Evolutionary conservation across 2,888 invertebrate genomes (phyloP).

Genomic region (Xylocampa areola): DNA sequence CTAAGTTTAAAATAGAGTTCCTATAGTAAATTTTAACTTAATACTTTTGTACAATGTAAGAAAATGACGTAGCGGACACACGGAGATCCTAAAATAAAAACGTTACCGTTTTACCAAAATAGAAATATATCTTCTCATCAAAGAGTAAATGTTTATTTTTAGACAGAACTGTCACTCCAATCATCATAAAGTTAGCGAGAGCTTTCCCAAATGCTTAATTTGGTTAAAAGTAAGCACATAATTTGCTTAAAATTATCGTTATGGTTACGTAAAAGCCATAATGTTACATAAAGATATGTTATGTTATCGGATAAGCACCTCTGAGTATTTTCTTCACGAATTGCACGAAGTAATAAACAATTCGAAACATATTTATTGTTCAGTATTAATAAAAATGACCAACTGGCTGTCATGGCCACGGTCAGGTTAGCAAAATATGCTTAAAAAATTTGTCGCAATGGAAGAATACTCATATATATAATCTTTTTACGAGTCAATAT

Average conservation of each 20-base stretch:
- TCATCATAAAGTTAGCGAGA: conserved; percentile 22
- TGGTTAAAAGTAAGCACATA: not conserved
- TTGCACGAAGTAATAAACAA: not conserved
- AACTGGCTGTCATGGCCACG: too few relatives aligned
- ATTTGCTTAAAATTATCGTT: not conserved
- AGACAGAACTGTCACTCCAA: conserved; percentile 33
- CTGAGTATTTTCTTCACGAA: not conserved
- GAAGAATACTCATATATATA: too few relatives aligned
- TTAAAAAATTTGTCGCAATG: too few relatives aligned
- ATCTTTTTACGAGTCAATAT: too few relatives aligned
- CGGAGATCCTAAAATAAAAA: conserved; percentile 17
- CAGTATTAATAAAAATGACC: not conserved
- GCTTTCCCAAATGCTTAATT: conserved; percentile 13
- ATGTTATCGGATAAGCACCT: not conserved
- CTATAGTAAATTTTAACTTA: conserved; percentile 22
- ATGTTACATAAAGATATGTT: not conserved
- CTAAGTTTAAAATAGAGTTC: conserved; percentile 15
- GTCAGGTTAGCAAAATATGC: too few relatives aligned
- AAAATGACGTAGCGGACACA: conserved; percentile 38
- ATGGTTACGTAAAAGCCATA: not conserved
- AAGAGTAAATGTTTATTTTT: conserved; percentile 24
- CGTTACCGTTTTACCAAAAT: conserved; percentile 37
- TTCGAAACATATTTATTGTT: not conserved
- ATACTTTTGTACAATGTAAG: conserved; percentile 24
- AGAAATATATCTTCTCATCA: conserved; percentile 31